Conservation (phyloP, 2,888 invertebrate genomes). For the Tuta absoluta region DNA sequence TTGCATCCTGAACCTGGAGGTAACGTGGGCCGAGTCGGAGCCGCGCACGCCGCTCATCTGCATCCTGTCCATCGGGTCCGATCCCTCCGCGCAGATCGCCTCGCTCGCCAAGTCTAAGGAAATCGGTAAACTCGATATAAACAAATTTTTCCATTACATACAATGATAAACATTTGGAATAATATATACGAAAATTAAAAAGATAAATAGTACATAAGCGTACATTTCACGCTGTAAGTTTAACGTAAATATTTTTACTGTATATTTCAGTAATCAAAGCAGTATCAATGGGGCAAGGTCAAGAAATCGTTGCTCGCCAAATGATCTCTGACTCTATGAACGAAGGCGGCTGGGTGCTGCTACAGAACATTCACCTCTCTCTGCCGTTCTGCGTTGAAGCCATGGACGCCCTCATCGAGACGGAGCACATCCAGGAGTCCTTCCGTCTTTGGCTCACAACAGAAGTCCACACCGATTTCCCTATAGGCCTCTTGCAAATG, state of each 20-base stretch:
- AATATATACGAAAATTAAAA: background rate
- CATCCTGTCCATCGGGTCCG: constrained; percentile 96
- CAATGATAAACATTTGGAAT: background rate
- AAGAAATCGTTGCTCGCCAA: constrained; percentile 91
- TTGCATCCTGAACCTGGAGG: constrained; percentile 94
- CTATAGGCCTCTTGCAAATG: constrained; percentile 93
- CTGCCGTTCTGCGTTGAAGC: constrained; percentile 96
- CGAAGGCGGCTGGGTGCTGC: constrained; percentile 94
- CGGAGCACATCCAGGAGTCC: constrained; percentile 89
- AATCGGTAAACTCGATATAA: constrained; percentile 81
- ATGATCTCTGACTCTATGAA: constrained; percentile 90
- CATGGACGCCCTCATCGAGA: constrained; percentile 93
- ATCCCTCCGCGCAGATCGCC: constrained; percentile 97
- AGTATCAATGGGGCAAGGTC: constrained; percentile 99
- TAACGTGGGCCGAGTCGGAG: constrained; percentile 94
- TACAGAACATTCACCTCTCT: constrained; percentile 98
- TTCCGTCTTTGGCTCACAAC: constrained; percentile 97
- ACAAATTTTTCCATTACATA: background rate
- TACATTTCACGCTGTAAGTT: background rate
- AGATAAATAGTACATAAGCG: background rate
- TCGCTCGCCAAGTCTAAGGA: constrained; percentile 91
- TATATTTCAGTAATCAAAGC: constrained; percentile 84
- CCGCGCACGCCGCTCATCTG: constrained; percentile 94
- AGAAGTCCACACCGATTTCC: constrained; percentile 95
- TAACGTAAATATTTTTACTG: background rate